Base-by-base conservation (phyloP, 2,797 vertebrate species). In the Acipenser transmontanus region DNA sequence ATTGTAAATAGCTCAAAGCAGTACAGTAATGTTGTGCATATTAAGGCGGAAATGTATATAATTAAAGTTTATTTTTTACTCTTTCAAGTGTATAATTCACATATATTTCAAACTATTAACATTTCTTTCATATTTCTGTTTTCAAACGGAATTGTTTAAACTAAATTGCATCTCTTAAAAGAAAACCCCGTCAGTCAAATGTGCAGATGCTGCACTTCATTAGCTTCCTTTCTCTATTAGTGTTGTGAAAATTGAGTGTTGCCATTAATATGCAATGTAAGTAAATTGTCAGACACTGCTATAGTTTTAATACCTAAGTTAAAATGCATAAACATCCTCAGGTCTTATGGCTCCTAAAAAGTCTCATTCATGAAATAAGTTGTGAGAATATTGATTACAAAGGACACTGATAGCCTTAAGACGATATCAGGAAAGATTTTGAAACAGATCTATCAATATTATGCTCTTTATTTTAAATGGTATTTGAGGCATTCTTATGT, bases 341-440 rank as follows among this genome's bases (percentile, higher is more conserved):
- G 59, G 59, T 62, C 50, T 60, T 12, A 56, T 59, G 67, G 81
- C 79, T 77, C 82, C 81, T 81, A 76, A 78, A 85, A 72, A 69
- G 69, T 76, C 76, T 83, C 79, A 85, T 87, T 85, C 84, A 81
- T 81, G 79, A 80, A 85, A 84, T 79, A 83, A 83, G 75, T 80
- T 73, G 76, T 66, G 74, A 78, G 79, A 73, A 74, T 84, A 86
- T 87, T 86, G 85, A 89, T 87, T 84, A 78, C 74, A 82, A 66
- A 48, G 66, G 48, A 50, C n/a, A 47, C 9, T 62, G 47, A 7
- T 62, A 66, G 59, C 59, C 62, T 56, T 57, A 49, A 49, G 63
- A 68, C 47, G 20, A 52, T 52, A 48, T 68, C 51, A 57, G 11
- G 10, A 50, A 62, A 34, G 17, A 52, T 62, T 56, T 8, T 47